Conservation (phyloP, 2,113 vertebrate species). For the Anarrhichthys ocellatus region DNA sequence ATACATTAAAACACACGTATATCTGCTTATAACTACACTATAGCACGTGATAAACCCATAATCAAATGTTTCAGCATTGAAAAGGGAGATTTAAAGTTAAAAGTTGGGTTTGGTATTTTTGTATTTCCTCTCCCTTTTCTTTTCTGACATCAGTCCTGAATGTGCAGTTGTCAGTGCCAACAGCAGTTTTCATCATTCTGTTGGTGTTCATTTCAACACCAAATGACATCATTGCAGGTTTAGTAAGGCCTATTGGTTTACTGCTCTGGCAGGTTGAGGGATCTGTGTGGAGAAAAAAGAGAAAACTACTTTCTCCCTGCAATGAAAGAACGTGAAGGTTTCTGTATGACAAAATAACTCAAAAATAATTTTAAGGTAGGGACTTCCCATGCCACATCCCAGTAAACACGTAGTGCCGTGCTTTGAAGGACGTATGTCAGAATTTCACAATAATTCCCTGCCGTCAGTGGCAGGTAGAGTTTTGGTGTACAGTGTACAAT, state of each 20-base stretch:
- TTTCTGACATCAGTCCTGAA: background rate
- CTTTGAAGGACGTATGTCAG: slow-evolving; percentile 36
- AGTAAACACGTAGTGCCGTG: background rate
- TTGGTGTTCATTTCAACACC: background rate
- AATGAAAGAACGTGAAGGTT: background rate
- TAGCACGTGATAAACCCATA: background rate
- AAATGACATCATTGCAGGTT: background rate
- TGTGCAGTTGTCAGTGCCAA: background rate
- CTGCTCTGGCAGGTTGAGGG: background rate
- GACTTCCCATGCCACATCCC: slow-evolving; percentile 73
- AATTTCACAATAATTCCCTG: slow-evolving; percentile 5
- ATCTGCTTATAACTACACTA: background rate
- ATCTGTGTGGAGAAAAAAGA: background rate
- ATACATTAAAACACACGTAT: background rate
- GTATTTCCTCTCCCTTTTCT: background rate
- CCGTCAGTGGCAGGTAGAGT: background rate
- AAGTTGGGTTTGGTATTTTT: background rate
- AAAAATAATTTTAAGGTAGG: slow-evolving; percentile 53
- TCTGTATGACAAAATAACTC: slow-evolving; percentile 5
- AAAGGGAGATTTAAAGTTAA: too few species aligned
- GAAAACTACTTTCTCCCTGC: slow-evolving; percentile 11
- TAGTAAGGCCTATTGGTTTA: background rate
- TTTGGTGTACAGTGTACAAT: slow-evolving; percentile 18
- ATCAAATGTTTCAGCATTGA: background rate
- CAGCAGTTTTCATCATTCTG: background rate